Conservation (phyloP, 2,113 vertebrate genomes). For the Tachuris rubrigastra region DNA sequence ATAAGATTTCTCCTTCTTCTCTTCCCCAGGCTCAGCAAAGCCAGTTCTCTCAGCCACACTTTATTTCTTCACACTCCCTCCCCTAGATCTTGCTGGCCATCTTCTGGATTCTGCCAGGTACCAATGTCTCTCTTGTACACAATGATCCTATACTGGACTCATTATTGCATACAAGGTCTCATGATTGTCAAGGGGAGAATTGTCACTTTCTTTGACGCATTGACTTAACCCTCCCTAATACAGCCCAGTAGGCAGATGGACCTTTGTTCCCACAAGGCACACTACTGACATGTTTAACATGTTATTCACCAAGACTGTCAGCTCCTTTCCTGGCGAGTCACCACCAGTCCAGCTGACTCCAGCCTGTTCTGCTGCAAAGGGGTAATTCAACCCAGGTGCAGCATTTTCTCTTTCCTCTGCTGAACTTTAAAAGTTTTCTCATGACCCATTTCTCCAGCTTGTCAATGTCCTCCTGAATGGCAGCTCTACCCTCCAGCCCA, state of each 20-base stretch:
- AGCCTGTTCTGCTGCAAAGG: neutral
- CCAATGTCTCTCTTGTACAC: neutral
- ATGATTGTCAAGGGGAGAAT: neutral
- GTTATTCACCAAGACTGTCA: neutral
- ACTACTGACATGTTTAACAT: neutral
- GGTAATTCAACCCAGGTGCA: neutral
- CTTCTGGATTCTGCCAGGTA: neutral
- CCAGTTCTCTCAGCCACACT: neutral
- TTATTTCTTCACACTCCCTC: neutral
- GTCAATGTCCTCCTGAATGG: neutral
- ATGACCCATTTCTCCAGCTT: neutral
- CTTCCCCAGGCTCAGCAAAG: neutral
- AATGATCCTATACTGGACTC: neutral
- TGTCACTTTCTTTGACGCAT: neutral
- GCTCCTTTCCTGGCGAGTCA: neutral
- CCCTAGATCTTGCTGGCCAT: neutral
- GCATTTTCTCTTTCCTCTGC: neutral
- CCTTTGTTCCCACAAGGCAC: neutral
- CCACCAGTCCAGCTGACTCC: neutral
- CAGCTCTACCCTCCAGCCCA: neutral
- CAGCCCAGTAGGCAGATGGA: neutral
- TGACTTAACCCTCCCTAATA: neutral
- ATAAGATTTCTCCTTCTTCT: neutral
- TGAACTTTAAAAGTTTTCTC: neutral
- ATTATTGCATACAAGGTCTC: neutral